These are phyloP conservation scores for Coregonus ussuriensis DNA, from an alignment of 2,797 vertebrate species.

Conservation along the genomic window DNA sequence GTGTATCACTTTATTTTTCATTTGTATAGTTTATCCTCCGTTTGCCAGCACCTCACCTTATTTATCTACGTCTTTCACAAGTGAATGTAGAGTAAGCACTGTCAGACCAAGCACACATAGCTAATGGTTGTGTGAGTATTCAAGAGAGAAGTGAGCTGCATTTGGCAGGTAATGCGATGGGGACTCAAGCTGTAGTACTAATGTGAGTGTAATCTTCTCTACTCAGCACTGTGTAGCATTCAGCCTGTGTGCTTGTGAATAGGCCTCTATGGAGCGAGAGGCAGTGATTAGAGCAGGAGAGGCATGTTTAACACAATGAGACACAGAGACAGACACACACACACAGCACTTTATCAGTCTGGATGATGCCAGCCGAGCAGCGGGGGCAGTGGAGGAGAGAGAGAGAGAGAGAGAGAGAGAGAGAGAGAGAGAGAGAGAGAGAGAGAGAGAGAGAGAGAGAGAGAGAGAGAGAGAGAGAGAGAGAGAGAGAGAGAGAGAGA, in stretches of 20 bases:
- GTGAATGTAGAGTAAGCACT: conserved; percentile 23
- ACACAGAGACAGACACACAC: conserved; percentile 40
- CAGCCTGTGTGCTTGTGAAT: conserved; percentile 50
- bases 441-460: neutral
- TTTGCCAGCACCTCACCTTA: neutral
- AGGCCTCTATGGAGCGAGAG: conserved; percentile 46
- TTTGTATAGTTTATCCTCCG: neutral
- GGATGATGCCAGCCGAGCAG: neutral
- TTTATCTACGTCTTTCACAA: neutral
- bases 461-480: neutral
- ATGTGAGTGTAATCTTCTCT: conserved; percentile 62
- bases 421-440: too few relatives aligned
- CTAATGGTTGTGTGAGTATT: neutral
- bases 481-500: conserved; percentile 18
- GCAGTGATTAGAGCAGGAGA: conserved; percentile 55
- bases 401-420: neutral
- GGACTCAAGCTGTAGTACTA: conserved; percentile 48
- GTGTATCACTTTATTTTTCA: too few relatives aligned
- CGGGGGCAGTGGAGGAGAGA: neutral
- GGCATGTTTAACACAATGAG: conserved; percentile 43
- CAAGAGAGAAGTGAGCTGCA: conserved; percentile 29
- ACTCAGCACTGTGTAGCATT: conserved; percentile 47
- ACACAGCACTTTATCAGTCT: neutral
- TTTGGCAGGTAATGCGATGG: conserved; percentile 28
- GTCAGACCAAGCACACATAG: conserved; percentile 8